Percentiles rank a stretch among this genome's conserved stretches.
phyloP scores from a whole-genome alignment of 2,888 invertebrate species.

The Malachius bipustulatus region DNA sequence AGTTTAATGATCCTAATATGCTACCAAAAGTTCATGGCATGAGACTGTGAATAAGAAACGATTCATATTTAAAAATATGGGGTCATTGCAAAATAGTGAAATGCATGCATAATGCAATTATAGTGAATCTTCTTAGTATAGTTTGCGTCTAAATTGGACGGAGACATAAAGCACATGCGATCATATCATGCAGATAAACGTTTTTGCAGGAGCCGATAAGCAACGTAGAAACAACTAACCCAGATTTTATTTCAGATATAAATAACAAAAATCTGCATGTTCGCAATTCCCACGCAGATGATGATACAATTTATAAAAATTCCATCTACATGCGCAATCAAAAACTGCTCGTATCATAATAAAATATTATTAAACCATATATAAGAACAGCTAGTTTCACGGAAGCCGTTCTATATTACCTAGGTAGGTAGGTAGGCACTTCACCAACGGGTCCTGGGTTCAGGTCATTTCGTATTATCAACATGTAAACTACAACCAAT shows the following conservation, averaged over 20 bases:
- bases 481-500: no score
- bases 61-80: no score
- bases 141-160: no score
- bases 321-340: conserved; percentile 2
- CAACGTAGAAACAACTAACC: conserved; percentile 1
- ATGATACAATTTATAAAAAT: conserved; percentile 1
- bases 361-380: conserved; percentile 2
- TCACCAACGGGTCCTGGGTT: no score
- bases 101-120: no score
- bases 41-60: no score
- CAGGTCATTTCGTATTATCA: no score
- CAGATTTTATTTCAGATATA: neutral
- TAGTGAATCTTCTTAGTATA: no score
- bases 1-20: no score
- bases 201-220: conserved; percentile 1
- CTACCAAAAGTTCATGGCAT: no score
- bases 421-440: no score
- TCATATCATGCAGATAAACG: neutral
- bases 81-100: no score
- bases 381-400: conserved; percentile 1
- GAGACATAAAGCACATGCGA: neutral
- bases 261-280: conserved; percentile 1
- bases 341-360: conserved; percentile 1
- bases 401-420: conserved; percentile 2
- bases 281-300: conserved; percentile 2